These are phyloP conservation scores for Phengaris alcon DNA, from an alignment of 2,888 invertebrate species.

Conservation along the genomic window DNA sequence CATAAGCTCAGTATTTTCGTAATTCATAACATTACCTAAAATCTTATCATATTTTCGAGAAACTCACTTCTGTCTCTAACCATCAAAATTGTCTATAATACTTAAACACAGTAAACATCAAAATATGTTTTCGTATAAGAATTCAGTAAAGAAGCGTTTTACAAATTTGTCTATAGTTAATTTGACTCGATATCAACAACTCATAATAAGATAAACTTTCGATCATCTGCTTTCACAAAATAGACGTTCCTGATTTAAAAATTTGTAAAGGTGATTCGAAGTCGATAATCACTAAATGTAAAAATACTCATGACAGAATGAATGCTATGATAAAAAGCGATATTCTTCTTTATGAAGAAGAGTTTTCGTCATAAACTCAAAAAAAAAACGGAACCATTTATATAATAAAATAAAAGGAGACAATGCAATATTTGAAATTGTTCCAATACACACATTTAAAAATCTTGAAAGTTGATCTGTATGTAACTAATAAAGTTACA, in stretches of 20 bases:
- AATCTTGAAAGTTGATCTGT: neutral
- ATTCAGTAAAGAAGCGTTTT: neutral
- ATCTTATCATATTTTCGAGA: neutral
- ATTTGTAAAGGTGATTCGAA: neutral
- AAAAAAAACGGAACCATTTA: too few relatives aligned
- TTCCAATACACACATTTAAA: neutral
- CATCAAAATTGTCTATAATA: neutral
- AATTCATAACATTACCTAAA: neutral
- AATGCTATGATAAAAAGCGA: neutral
- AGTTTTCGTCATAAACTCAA: too few relatives aligned
- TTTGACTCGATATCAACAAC: neutral
- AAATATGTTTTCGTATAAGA: neutral
- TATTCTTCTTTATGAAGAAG: too few relatives aligned
- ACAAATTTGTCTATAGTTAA: neutral
- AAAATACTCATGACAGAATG: neutral
- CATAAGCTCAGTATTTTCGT: neutral
- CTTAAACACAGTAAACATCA: neutral
- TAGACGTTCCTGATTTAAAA: neutral
- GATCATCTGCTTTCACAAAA: neutral
- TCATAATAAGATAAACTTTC: neutral
- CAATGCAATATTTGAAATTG: neutral
- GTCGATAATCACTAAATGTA: neutral
- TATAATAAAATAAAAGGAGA: too few relatives aligned
- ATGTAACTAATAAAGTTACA: neutral
- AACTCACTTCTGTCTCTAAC: neutral